Conservation (phyloP, 2,797 vertebrate genomes). For the Aulostomus chinensis region DNA sequence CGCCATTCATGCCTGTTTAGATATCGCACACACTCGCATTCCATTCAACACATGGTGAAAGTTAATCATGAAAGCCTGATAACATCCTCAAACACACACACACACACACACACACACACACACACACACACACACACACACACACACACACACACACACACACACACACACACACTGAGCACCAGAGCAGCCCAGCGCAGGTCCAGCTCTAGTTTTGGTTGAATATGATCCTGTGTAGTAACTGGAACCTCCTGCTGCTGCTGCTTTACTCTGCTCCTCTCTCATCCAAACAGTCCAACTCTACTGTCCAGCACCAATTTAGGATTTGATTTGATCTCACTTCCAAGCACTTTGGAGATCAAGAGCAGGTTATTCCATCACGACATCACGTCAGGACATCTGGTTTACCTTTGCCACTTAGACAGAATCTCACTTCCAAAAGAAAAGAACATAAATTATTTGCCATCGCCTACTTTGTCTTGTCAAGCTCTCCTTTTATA, state of each 20-base stretch:
- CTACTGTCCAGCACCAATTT: conserved; percentile 8
- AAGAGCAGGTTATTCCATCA: neutral
- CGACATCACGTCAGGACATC: conserved; percentile 7
- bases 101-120: neutral
- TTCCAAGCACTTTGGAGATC: too few relatives aligned
- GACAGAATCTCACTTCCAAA: too few relatives aligned
- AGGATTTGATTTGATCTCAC: conserved; percentile 3
- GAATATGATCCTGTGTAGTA: conserved; percentile 58
- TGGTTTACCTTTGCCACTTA: too few relatives aligned
- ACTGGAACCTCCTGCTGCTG: conserved; percentile 46
- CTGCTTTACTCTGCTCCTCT: conserved; percentile 27
- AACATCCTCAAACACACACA: conserved; percentile 1
- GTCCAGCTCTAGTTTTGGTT: conserved; percentile 40
- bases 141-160: conserved; percentile 11
- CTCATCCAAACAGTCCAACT: conserved; percentile 29
- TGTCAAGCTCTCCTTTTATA: too few relatives aligned
- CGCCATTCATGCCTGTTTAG: too few relatives aligned
- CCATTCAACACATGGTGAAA: too few relatives aligned
- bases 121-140: neutral
- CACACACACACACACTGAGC: neutral
- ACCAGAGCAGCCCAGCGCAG: conserved; percentile 3
- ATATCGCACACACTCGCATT: neutral
- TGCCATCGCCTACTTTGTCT: too few relatives aligned
- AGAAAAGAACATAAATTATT: too few relatives aligned
- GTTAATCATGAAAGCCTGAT: conserved; percentile 25